Evolutionary conservation across 2,113 vertebrate genomes (phyloP).

Genomic region (Odontophorus gujanensis): DNA sequence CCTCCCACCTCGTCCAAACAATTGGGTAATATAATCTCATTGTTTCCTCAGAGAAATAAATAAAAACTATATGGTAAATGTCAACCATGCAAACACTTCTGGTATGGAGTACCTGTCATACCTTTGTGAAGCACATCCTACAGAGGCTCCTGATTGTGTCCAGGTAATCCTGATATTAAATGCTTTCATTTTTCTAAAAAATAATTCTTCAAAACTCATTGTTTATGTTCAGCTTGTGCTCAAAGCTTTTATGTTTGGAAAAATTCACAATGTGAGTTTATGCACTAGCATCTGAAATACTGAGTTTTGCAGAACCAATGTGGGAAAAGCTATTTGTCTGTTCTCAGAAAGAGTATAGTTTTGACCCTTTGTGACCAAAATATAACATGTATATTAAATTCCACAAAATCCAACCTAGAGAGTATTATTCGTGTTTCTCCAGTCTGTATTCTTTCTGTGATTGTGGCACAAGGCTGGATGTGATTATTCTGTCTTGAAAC

Average conservation of each 20-base stretch:
- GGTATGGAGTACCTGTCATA: neutral
- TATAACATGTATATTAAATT: neutral
- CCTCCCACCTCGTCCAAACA: neutral
- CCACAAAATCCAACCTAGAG: neutral
- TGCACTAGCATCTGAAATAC: neutral
- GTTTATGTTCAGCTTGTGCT: neutral
- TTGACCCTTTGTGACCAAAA: neutral
- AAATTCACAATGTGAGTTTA: neutral
- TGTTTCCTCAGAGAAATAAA: neutral
- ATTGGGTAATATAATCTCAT: neutral
- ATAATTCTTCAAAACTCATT: neutral
- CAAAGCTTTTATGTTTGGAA: neutral
- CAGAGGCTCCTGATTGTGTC: neutral
- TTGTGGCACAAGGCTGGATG: neutral
- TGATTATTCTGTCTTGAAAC: slow-evolving; percentile 8
- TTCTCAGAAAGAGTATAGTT: neutral
- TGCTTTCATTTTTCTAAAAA: neutral
- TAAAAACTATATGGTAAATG: neutral
- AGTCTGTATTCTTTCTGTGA: neutral
- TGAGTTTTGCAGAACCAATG: neutral
- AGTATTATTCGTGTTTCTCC: neutral
- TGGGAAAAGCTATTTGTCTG: neutral
- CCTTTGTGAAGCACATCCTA: neutral
- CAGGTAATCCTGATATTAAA: neutral
- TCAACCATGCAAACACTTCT: neutral